Evolutionary conservation across 2,113 vertebrate species (phyloP), one percentile per base, ranked within the genome.

Genomic region (Tamias sibiricus): DNA sequence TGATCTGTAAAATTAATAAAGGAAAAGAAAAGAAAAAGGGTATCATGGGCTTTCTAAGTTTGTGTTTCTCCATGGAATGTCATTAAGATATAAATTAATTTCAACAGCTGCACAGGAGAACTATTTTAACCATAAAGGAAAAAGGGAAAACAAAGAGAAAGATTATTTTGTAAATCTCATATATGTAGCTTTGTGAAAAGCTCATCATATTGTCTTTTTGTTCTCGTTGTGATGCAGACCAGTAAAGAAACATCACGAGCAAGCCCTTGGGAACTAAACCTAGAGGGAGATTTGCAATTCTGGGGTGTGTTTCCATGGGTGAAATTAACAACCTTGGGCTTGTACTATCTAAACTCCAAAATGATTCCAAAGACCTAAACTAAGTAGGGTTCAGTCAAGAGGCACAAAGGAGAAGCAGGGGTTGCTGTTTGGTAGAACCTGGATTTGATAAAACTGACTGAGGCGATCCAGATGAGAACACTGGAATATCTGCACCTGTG

Each of bases 401-500:
- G 57, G 19, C n/a, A 40, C 93, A 68, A 17, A 40, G 71, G 30
- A 68, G 62, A 35, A 49, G 37, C 35, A 54, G 74, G 0, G 3
- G 8, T 30, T 59, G 40, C 12, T 47, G 42, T n/a, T 4, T 4
- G 7, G 59, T 74, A 32, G 79, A 54, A 35, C 28, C 32, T 11
- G 64, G 59, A 32, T 87, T 69, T 49, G 28, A 11, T 52, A 16
- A 64, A 59, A 79, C 40, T 13, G 7, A 13, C 52, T n/a, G 49
- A n/a, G n/a, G 28, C 52, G 75, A 9, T 24, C 37, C 4, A 6
- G 66, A 49, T 3, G 17, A 32, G 20, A 4, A 32, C 40, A 2
- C 1, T 0, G 16, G 37, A 16, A 20, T 8, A 2, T 6, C 28
- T 6, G 9, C 14, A 12, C 12, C 1, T 0, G 1, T 35, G 49